Conservation (phyloP, 1,140 invertebrate species). For the Eueides isabella region DNA sequence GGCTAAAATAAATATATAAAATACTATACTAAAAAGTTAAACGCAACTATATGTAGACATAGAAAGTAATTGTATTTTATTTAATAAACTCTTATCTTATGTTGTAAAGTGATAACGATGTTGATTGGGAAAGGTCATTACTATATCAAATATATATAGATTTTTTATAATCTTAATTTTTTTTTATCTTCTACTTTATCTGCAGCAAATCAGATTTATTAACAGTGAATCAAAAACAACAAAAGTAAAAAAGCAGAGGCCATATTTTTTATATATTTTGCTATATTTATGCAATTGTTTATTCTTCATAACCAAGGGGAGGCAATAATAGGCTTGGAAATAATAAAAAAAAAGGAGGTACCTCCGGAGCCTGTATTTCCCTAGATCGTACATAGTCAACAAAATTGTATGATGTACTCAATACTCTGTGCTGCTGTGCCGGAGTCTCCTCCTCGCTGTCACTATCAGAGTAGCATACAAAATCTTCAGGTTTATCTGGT, state of each 20-base stretch:
- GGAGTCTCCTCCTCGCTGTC: slow-evolving; percentile 91
- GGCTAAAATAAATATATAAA: too few relatives aligned
- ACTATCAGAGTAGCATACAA: slow-evolving; percentile 93
- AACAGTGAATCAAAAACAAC: too few relatives aligned
- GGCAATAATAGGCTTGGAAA: too few relatives aligned
- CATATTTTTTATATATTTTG: too few relatives aligned
- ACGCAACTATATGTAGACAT: too few relatives aligned
- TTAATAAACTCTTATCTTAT: not conserved
- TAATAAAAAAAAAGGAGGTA: slow-evolving; percentile 42
- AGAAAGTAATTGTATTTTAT: not conserved
- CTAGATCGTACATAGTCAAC: slow-evolving; percentile 91
- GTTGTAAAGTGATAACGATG: not conserved
- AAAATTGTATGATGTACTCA: slow-evolving; percentile 92
- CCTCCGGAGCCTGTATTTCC: slow-evolving; percentile 88
- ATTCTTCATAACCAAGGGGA: too few relatives aligned
- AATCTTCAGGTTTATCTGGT: slow-evolving; percentile 94
- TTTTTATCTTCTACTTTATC: too few relatives aligned
- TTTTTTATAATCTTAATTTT: not conserved
- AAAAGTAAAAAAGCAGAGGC: too few relatives aligned
- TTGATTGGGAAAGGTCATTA: not conserved
- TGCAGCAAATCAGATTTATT: too few relatives aligned
- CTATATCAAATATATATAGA: not conserved
- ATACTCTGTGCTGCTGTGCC: slow-evolving; percentile 86
- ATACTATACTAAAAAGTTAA: too few relatives aligned
- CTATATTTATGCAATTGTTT: too few relatives aligned